A percentile compares a stretch with the other conserved stretches of the same genome.
phyloP scores from a whole-genome alignment of 2,113 vertebrate genomes.

The Microcebus ravelobensis region DNA sequence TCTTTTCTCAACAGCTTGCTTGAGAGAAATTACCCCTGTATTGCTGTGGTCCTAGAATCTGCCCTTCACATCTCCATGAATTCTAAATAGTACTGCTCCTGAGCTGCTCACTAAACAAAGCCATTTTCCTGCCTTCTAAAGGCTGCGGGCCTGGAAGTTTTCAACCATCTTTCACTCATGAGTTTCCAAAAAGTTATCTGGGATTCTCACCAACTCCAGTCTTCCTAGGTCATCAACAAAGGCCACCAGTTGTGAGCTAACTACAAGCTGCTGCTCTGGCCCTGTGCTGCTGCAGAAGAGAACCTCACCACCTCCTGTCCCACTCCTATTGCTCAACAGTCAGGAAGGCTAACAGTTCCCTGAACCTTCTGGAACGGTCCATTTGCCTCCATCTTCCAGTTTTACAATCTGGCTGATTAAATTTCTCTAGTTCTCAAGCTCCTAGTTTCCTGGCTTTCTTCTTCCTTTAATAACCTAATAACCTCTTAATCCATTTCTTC shows the following conservation, averaged over 20 bases:
- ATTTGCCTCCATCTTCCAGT: neutral
- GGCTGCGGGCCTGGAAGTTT: neutral
- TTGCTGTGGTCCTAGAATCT: neutral
- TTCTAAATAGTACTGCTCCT: neutral
- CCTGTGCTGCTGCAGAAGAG: neutral
- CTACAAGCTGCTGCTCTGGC: neutral
- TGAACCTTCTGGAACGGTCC: neutral
- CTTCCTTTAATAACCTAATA: neutral
- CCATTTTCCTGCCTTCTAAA: neutral
- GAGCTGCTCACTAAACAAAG: neutral
- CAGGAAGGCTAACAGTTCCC: neutral
- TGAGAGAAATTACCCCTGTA: neutral
- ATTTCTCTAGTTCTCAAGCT: neutral
- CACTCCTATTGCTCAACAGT: neutral
- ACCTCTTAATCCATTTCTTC: neutral
- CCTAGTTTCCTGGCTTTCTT: neutral
- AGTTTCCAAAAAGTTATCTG: neutral
- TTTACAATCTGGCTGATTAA: neutral
- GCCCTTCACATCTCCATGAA: neutral
- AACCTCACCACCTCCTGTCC: neutral
- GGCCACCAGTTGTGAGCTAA: neutral
- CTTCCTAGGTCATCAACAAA: neutral
- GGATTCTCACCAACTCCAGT: neutral
- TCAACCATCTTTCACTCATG: neutral
- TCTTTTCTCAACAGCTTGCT: neutral